These are phyloP conservation scores for Calcarius lapponicus DNA, from an alignment of 2,797 vertebrate species.

Conservation along the genomic window DNA sequence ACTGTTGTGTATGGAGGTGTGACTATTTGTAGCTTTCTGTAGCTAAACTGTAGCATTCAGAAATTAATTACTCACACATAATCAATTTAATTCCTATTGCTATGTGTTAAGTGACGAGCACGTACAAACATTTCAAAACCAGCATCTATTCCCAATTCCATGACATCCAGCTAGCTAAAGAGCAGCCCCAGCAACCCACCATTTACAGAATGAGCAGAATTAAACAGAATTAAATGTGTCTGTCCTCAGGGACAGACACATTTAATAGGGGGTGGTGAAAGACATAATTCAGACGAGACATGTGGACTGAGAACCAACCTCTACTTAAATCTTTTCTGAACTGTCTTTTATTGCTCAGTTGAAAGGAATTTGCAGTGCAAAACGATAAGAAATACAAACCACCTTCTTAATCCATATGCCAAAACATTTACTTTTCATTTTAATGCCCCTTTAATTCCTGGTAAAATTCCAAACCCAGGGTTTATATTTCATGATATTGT, in stretches of 20 bases:
- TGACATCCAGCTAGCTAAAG: neutral
- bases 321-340: slow-evolving; percentile 14
- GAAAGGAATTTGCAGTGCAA: slow-evolving; percentile 56
- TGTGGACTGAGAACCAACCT: slow-evolving; percentile 19
- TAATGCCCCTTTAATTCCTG: slow-evolving; percentile 72
- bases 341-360: slow-evolving; percentile 38
- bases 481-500: slow-evolving; percentile 79
- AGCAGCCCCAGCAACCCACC: slow-evolving; percentile 25
- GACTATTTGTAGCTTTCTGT: no score
- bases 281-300: slow-evolving; percentile 43
- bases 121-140: neutral
- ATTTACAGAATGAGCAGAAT: slow-evolving; percentile 35
- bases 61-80: no score
- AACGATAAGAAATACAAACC: slow-evolving; percentile 53
- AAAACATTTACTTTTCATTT: slow-evolving; percentile 64
- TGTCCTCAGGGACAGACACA: slow-evolving; percentile 39
- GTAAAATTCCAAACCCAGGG: slow-evolving; percentile 66
- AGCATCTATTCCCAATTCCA: neutral
- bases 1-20: neutral
- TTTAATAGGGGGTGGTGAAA: slow-evolving; percentile 39
- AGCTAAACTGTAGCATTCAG: no score
- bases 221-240: no score
- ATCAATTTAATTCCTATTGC: slow-evolving; percentile 44
- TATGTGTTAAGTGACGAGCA: neutral
- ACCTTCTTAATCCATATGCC: slow-evolving; percentile 41